Evolutionary conservation across 2,888 invertebrate species (phyloP).

Genomic region (Iphiclides podalirius): DNA sequence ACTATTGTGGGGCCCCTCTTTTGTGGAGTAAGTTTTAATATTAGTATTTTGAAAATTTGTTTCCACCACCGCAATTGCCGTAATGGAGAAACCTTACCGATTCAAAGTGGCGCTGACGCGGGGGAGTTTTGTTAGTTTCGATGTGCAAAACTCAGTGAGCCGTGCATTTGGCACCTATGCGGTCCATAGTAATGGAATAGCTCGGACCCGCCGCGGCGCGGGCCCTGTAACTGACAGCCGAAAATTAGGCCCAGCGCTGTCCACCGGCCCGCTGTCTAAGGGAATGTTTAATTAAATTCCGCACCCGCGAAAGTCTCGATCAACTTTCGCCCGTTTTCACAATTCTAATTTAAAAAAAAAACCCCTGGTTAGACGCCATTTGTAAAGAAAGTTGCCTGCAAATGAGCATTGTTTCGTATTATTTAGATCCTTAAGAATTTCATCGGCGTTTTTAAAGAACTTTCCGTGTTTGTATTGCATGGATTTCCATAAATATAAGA

Average conservation of each 20-base stretch:
- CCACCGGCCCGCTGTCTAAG: conserved; percentile 40
- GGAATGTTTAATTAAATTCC: conserved; percentile 70
- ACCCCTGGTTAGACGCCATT: conserved; percentile 40
- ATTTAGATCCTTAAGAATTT: background rate
- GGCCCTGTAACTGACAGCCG: conserved; percentile 55
- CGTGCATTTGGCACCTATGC: conserved; percentile 26
- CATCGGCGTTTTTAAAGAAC: background rate
- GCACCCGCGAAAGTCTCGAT: conserved; percentile 42
- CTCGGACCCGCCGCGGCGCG: conserved; percentile 40
- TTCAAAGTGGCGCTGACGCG: too few species aligned
- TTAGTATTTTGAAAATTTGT: too few species aligned
- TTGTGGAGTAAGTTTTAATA: too few species aligned
- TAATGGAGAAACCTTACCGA: too few species aligned
- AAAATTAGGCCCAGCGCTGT: conserved; percentile 54
- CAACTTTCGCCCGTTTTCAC: conserved; percentile 46
- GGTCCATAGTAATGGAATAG: conserved; percentile 44
- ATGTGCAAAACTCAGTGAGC: conserved; percentile 1
- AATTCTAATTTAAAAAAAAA: conserved; percentile 43
- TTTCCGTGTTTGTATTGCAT: background rate
- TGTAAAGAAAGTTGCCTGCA: conserved; percentile 7
- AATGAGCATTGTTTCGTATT: conserved; percentile 26
- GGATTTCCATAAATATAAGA: too few species aligned
- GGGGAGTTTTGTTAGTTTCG: background rate
- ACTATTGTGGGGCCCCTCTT: too few species aligned
- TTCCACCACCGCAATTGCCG: too few species aligned